Base-by-base conservation (phyloP, 2,113 vertebrate genomes). In the Charadrius vociferus region DNA sequence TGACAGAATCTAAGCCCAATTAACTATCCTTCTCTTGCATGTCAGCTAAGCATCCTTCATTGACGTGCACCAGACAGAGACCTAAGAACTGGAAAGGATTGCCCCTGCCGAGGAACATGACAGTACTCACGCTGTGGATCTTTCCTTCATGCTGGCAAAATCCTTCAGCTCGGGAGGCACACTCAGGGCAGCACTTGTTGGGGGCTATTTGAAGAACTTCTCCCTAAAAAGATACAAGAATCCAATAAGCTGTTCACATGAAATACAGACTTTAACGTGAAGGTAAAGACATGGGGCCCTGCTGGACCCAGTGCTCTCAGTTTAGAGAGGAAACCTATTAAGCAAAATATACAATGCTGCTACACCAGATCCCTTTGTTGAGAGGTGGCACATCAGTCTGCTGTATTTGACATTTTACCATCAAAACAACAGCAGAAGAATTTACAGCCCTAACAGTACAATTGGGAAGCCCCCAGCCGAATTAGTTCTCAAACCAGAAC, bases 121-220 rank as follows among this genome's bases (percentile, higher is more conserved):
- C 14, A 6, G 80, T 39, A 98, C 99, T 99, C 95, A 99, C 99
- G 21, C 96, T 98, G 72, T 98, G 98, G 72, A 93, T 94, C 82
- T 93, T 90, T 88, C 98, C 98, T 86, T 99, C 96, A 3, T 99
- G 96, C 78, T 95, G 98, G 97, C 99, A 99, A 86, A 97, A 98
- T 41, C 97, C 98, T 45, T 98, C 80, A 1, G 96, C 98, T 62
- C 70, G 96, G 10, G 96, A 92, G 45, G 97, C 90, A 82, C 99
- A 99, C 84, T 98, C 97, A 0, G 99, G 99, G 88, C 99, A 99
- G 97, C 99, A 99, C 55, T 98, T 90, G 95, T 98, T 99, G 90
- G 99, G 96, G 16, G 98, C 96, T 91, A 99, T 98, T 83, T 97
- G 98, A 75, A 99, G 97, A 47, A 98, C 98, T 93, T 99, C 98